Evolutionary conservation across 53 echinoderm and acorn worm species (phyloP), one percentile per base, ranked within the genome.

Genomic region (Luidia sarsii): DNA sequence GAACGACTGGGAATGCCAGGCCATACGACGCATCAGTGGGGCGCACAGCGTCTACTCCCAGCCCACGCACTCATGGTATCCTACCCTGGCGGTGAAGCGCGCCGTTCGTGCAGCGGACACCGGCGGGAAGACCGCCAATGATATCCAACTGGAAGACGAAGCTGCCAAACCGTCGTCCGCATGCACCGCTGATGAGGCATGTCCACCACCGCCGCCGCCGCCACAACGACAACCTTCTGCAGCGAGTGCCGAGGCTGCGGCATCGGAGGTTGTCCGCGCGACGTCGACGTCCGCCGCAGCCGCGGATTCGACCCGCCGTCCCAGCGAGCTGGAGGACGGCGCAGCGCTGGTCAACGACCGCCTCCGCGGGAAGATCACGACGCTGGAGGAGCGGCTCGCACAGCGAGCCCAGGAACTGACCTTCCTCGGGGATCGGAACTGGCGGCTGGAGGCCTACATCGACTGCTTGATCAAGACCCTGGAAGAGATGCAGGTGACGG

Each of bases 391-490:
- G 41, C 88, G 90, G 62, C 64, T 91, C 6, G 86, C 86, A 38
- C 36, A 79, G 18, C 75, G 87, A 15, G 49, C 65, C 3, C 51
- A 77, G 18, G 88, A 94, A 49, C 79, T 86, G 71, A 91, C 94
- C 21, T 94, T 94, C 54, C 80, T 91, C 13, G 94, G 94, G 16
- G 94, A 94, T 63, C 45, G 94, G 15, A 94, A 94, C 64, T 94
- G 90, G 90, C 69, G 94, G n/a, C 41, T 94, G 62, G 94, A 94
- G 71, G 94, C 94, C 2, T 90, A 91, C 84, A 82, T 91, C 32
- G 94, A 94, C 74, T 91, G 88, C 52, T 73, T 94, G 28, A 86
- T 94, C 57, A 83, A 94, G 64, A 94, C 94, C 16, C 73, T 94
- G 7, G 88, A 90, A 74, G 82, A 82, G 45, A 65, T 94, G 64